Evolutionary conservation across 1,140 invertebrate species (phyloP), one percentile per base, ranked within the genome.

Genomic region (Mizuhopecten yessoensis): DNA sequence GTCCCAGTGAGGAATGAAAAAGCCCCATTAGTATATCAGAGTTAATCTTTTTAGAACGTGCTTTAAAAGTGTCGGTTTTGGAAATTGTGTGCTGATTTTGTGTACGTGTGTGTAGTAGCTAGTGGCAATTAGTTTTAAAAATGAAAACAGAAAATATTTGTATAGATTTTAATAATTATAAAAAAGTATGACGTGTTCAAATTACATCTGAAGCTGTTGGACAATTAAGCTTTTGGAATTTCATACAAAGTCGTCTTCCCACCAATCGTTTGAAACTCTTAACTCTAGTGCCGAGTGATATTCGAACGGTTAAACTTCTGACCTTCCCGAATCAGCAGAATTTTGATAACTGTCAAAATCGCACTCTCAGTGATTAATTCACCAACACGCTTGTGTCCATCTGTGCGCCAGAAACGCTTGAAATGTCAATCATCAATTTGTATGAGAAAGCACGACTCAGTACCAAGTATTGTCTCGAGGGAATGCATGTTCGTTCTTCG

Each of bases 301-400:
- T 75, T 75, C 57, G 9, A 29, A 29, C n/a, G 57, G 57, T 75
- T 75, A 75, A 75, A 75, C 57, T 75, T 75, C 57, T 29, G 57
- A 75, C 57, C 57, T n/a, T 29, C 57, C 11, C 23, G 17, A 75
- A 29, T 75, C n/a, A 29, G 57, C 57, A 75, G 57, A 29, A 29
- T 75, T 75, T 75, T 75, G 57, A 75, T 23, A 75, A 75, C 57
- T 75, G 57, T 75, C 57, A 75, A 75, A 75, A 75, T 29, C 57
- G 57, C 57, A 75, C 57, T 75, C 3, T 75, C 15, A 5, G 23
- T 29, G 57, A 75, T 75, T 75, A 75, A 75, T 75, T 75, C 57
- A 29, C 11, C 29, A n/a, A 75, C 57, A 75, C 57, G 57, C 57
- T 75, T 75, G 23, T 75, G 57, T 75, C 29, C 57, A 75, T 75